phyloP scores from a whole-genome alignment of 2,113 vertebrate species.

The Jacana jacana region DNA sequence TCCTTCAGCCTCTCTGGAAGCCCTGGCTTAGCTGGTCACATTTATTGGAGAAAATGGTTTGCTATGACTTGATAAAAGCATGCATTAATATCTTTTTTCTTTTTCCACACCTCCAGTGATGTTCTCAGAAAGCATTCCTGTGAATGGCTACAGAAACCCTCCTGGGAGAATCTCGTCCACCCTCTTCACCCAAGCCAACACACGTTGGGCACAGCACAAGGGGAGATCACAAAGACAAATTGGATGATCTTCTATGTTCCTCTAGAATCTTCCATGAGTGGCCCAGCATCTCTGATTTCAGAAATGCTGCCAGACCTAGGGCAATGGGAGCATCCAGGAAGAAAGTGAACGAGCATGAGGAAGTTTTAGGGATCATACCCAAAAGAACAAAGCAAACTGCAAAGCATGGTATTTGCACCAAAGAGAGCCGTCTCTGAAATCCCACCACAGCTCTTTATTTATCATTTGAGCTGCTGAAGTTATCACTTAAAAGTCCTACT shows the following conservation, averaged over 20 bases:
- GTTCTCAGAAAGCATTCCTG: background rate
- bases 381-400: background rate
- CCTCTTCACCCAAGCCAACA: background rate
- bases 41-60: background rate
- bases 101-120: background rate
- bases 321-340: background rate
- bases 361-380: background rate
- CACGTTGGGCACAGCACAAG: fast-evolving
- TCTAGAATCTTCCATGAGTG: background rate
- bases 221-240: background rate
- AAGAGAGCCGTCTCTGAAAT: background rate
- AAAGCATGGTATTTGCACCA: background rate
- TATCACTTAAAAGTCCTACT: background rate
- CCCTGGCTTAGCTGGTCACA: background rate
- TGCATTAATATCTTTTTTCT: background rate
- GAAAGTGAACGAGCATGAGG: fast-evolving
- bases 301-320: background rate
- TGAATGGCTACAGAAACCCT: background rate
- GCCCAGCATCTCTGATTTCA: background rate
- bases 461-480: background rate
- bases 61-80: background rate
- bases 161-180: background rate
- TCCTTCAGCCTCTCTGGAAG: background rate
- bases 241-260: background rate
- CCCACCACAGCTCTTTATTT: background rate